Evolutionary conservation across 2,797 vertebrate species (phyloP).

Genomic region (Echiichthys vipera): DNA sequence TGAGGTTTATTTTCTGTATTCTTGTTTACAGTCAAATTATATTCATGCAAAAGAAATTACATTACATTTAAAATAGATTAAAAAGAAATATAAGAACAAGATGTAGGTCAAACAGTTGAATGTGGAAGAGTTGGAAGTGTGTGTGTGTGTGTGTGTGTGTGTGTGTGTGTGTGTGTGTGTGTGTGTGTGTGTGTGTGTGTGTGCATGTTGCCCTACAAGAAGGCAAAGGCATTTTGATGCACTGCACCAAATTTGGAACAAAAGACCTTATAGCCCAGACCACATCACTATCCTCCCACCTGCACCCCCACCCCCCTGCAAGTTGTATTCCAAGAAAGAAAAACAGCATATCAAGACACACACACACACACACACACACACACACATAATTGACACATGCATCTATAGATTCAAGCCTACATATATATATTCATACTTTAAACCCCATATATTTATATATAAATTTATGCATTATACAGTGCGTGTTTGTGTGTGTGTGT

Average conservation of each 20-base stretch:
- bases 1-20: background rate
- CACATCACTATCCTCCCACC: slow-evolving; percentile 81
- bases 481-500: background rate
- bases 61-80: background rate
- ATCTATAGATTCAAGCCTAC: background rate
- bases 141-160: slow-evolving; percentile 11
- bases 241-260: slow-evolving; percentile 89
- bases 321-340: slow-evolving; percentile 61
- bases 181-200: slow-evolving; percentile 10
- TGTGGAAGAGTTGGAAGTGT: background rate
- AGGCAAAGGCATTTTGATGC: slow-evolving; percentile 76
- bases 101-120: slow-evolving; percentile 56
- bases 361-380: background rate
- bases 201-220: slow-evolving; percentile 61
- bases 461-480: background rate
- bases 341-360: slow-evolving; percentile 44
- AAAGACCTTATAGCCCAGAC: slow-evolving; percentile 86
- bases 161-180: slow-evolving; percentile 24
- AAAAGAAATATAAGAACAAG: slow-evolving; percentile 1
- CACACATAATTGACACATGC: background rate
- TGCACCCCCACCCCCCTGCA: slow-evolving; percentile 50
- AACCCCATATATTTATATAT: background rate
- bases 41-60: slow-evolving; percentile 2
- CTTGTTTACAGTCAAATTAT: background rate
- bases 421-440: background rate